phyloP scores from a whole-genome alignment of 2,113 vertebrate species.

The Percopsis transmontana region DNA sequence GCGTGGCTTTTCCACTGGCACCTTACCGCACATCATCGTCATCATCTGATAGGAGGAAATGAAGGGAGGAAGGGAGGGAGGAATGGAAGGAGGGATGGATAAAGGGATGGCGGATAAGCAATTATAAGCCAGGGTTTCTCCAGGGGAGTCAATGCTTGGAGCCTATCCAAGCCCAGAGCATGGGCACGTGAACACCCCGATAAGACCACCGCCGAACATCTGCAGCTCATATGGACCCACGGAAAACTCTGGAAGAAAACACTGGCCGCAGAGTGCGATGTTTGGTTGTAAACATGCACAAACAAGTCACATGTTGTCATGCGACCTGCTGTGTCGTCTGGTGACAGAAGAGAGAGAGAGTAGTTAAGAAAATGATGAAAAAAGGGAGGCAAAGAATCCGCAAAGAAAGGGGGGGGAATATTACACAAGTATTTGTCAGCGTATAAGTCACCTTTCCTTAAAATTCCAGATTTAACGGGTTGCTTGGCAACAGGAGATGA shows the following conservation, averaged over 20 bases:
- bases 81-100: no score
- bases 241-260: background rate
- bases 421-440: conserved; percentile 44
- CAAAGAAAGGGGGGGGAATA: conserved; percentile 13
- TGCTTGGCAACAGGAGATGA: conserved; percentile 65
- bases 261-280: background rate
- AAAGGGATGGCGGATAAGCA: no score
- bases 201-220: background rate
- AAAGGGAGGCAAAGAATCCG: conserved; percentile 14
- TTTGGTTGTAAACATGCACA: background rate
- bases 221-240: background rate
- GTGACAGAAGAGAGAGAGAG: background rate
- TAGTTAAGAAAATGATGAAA: background rate
- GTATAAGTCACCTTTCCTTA: conserved; percentile 24
- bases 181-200: background rate
- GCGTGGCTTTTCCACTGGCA: no score
- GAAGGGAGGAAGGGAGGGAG: no score
- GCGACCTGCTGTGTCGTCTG: background rate
- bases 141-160: background rate
- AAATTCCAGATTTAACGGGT: conserved; percentile 51
- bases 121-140: background rate
- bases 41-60: no score
- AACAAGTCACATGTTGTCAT: background rate
- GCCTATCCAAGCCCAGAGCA: background rate
- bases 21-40: no score